phyloP scores from a whole-genome alignment of 2,888 invertebrate genomes.

The Eupithecia subumbrata region DNA sequence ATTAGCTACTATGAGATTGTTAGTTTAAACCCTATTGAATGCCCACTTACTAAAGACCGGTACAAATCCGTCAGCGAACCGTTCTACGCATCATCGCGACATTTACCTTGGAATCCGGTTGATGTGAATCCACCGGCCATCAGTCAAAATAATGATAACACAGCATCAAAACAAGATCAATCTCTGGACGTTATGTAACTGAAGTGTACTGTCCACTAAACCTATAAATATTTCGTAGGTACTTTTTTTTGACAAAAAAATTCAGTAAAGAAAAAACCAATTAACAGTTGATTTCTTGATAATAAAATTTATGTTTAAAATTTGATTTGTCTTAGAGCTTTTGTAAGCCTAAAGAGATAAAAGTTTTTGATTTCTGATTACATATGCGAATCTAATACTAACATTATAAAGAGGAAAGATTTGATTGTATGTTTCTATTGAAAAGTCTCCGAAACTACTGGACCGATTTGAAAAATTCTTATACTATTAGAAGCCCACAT shows the following conservation, averaged over 20 bases:
- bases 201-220: slow-evolving; percentile 2
- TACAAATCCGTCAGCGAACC: slow-evolving; percentile 15
- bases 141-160: slow-evolving; percentile 19
- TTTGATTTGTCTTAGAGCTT: no score
- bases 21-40: neutral
- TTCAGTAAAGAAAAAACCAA: no score
- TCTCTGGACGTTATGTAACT: slow-evolving; percentile 8
- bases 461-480: no score
- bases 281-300: no score
- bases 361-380: no score
- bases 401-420: no score
- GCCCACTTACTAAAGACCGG: neutral
- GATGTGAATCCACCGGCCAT: slow-evolving; percentile 1
- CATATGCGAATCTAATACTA: no score
- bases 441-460: no score
- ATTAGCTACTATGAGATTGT: neutral
- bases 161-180: slow-evolving; percentile 16
- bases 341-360: no score
- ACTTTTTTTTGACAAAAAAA: neutral
- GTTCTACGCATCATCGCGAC: slow-evolving; percentile 10
- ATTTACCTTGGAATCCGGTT: slow-evolving; percentile 13
- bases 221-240: neutral
- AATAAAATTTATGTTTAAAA: no score
- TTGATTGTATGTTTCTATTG: no score
- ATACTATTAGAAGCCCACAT: no score